These are phyloP conservation scores for Rhinichthys klamathensis DNA, from an alignment of 2,113 vertebrate genomes.

Conservation along the genomic window DNA sequence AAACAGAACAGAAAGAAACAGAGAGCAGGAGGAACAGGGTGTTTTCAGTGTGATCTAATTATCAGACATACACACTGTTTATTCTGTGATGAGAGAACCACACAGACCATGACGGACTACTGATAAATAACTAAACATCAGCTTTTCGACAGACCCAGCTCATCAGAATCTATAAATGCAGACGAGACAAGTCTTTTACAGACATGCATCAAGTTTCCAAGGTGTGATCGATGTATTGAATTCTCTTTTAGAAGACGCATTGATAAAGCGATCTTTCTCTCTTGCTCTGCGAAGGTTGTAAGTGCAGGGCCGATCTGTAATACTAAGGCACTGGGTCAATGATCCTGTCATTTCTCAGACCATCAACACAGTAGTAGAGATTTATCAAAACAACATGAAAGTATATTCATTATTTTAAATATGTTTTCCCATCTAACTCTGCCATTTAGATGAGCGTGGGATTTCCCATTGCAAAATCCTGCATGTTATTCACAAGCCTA, in stretches of 20 bases:
- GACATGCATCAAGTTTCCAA: slow-evolving; percentile 20
- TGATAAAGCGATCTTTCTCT: background rate
- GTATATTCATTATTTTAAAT: too few species aligned
- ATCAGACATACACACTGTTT: slow-evolving; percentile 3
- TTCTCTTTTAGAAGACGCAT: slow-evolving; percentile 13
- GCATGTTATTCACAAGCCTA: too few species aligned
- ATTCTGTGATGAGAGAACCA: slow-evolving; percentile 14
- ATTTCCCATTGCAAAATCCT: too few species aligned
- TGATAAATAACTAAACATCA: slow-evolving; percentile 1
- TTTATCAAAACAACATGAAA: too few species aligned
- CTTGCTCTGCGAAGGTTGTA: background rate
- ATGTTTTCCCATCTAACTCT: too few species aligned
- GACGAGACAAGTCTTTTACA: background rate
- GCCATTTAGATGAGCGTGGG: too few species aligned
- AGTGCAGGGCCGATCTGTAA: background rate
- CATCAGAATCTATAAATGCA: background rate
- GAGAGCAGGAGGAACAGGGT: background rate
- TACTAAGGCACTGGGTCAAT: background rate
- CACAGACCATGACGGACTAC: background rate
- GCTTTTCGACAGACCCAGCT: background rate
- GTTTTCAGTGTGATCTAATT: slow-evolving; percentile 14
- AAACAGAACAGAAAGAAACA: background rate
- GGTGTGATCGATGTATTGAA: background rate
- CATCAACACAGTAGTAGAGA: background rate
- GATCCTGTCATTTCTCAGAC: background rate